Percentiles rank a stretch among this genome's conserved stretches.
Conservation (phyloP, 2,888 invertebrate species). For the Stenchaetothrips biformis region DNA sequence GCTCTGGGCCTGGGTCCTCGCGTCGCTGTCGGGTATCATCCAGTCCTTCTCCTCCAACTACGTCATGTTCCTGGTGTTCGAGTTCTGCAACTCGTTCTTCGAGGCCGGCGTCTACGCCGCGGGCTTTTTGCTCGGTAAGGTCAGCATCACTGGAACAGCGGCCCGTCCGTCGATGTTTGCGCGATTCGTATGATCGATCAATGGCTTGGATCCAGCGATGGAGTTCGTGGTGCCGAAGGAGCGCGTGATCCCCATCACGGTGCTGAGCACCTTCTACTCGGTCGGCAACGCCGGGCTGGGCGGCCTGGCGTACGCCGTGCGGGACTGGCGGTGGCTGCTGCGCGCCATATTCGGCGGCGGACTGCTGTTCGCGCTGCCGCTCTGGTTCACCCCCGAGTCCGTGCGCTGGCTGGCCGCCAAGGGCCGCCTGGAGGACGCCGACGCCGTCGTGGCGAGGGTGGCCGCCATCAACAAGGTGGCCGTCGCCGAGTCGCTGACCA, state of each 20-base stretch:
- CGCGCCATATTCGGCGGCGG: slow-evolving; percentile 62
- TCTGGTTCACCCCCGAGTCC: slow-evolving; percentile 61
- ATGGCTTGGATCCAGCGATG: slow-evolving; percentile 52
- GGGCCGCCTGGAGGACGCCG: slow-evolving; percentile 52
- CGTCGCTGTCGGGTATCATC: slow-evolving; percentile 60
- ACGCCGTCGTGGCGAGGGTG: slow-evolving; percentile 52
- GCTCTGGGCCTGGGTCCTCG: slow-evolving; percentile 54
- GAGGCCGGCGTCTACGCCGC: slow-evolving; percentile 67
- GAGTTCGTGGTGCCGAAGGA: slow-evolving; percentile 70
- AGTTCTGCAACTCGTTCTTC: slow-evolving; percentile 65
- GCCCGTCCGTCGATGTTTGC: background rate
- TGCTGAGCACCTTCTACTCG: slow-evolving; percentile 60
- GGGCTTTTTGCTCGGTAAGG: slow-evolving; percentile 65
- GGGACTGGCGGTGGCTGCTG: slow-evolving; percentile 64
- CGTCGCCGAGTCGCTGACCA: background rate
- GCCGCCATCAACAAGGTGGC: slow-evolving; percentile 53
- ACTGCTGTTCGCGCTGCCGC: slow-evolving; percentile 60
- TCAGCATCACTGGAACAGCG: background rate
- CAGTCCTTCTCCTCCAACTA: slow-evolving; percentile 66
- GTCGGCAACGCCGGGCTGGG: slow-evolving; percentile 60
- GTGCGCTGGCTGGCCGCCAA: slow-evolving; percentile 61
- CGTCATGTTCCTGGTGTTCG: slow-evolving; percentile 62
- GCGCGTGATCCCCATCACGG: slow-evolving; percentile 53
- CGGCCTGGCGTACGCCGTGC: slow-evolving; percentile 55
- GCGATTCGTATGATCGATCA: background rate